These are phyloP conservation scores for Calyptommatus sinebrachiatus DNA, from an alignment of 2,113 vertebrate genomes.

Conservation along the genomic window DNA sequence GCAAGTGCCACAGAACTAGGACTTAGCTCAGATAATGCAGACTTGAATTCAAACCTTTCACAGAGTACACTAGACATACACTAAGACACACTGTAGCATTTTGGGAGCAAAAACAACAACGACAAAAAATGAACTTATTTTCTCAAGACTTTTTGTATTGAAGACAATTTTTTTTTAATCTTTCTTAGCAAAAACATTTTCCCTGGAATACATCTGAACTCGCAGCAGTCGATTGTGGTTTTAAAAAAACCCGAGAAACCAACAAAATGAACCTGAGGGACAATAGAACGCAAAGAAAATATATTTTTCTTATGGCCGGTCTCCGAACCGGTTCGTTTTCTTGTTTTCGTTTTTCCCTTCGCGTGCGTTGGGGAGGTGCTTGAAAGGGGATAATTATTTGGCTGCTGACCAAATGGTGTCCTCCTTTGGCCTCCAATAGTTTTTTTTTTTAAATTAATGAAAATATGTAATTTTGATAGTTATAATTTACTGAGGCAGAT, in stretches of 20 bases:
- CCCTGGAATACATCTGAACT: conserved; percentile 78
- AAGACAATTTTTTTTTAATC: conserved; percentile 82
- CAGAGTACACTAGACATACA: conserved; percentile 95
- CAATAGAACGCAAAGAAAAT: conserved; percentile 87
- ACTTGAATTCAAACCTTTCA: conserved; percentile 91
- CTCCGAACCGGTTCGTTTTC: conserved; percentile 62
- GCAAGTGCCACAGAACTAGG: conserved; percentile 86
- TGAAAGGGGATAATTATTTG: conserved; percentile 35
- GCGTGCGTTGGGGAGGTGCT: conserved; percentile 68
- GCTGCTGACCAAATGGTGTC: conserved; percentile 57
- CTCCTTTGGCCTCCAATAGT: conserved; percentile 72
- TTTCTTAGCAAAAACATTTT: conserved; percentile 86
- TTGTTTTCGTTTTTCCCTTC: conserved; percentile 55
- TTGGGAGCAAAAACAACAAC: conserved; percentile 83
- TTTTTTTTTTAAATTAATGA: conserved; percentile 85
- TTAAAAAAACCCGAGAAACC: conserved; percentile 63
- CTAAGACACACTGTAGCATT: conserved; percentile 86
- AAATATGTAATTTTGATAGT: conserved; percentile 85
- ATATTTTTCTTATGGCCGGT: conserved; percentile 92
- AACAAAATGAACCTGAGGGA: conserved; percentile 79
- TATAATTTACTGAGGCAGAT: conserved; percentile 83
- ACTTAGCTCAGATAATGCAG: conserved; percentile 83
- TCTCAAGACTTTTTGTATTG: conserved; percentile 85
- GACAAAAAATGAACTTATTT: conserved; percentile 76
- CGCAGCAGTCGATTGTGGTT: conserved; percentile 74